Evolutionary conservation across 2,113 vertebrate species (phyloP), one percentile per base, ranked within the genome.

Genomic region (Tetrao urogallus): DNA sequence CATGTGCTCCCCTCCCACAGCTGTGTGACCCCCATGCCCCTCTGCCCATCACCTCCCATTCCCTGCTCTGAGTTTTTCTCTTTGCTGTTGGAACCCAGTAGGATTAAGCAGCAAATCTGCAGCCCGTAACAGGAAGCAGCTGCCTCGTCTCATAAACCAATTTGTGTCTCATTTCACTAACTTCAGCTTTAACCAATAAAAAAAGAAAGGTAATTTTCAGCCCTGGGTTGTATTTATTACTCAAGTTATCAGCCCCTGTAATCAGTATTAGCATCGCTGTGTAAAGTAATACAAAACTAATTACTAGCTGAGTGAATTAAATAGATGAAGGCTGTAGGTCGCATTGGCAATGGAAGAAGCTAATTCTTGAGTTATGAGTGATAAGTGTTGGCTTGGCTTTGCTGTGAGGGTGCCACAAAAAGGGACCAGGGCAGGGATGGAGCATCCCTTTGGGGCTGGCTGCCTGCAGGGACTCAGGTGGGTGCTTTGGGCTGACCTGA

Each of bases 241-340:
- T 90, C 9, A 25, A 70, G 91, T 97, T 96, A 97, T 92, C 92
- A 71, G 93, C 74, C 94, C 96, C 95, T 88, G 96, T 93, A 94
- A 97, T 97, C 97, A 87, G 96, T 87, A 92, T 94, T 91, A 97
- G 92, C 95, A 93, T 89, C 92, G 45, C 78, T 30, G 32, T 25
- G 45, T 42, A 94, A 94, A 97, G 96, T 78, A 79, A 94, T 77
- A 88, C 96, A 90, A 79, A 97, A 88, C 97, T 96, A 97, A 97
- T 97, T 96, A 95, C 89, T 27, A 81, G 75, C 95, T 69, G 72
- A 83, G 88, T 11, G 82, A 91, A 92, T 96, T 78, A 96, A 82
- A 30, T 6, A 27, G 73, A 15, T 5, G 63, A 64, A 76, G 43
- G 27, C 74, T 36, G 34, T 6, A 27, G 77, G 13, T 38, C 16